Evolutionary conservation across 2,113 vertebrate genomes (phyloP).

Genomic region (Cyanistes caeruleus): DNA sequence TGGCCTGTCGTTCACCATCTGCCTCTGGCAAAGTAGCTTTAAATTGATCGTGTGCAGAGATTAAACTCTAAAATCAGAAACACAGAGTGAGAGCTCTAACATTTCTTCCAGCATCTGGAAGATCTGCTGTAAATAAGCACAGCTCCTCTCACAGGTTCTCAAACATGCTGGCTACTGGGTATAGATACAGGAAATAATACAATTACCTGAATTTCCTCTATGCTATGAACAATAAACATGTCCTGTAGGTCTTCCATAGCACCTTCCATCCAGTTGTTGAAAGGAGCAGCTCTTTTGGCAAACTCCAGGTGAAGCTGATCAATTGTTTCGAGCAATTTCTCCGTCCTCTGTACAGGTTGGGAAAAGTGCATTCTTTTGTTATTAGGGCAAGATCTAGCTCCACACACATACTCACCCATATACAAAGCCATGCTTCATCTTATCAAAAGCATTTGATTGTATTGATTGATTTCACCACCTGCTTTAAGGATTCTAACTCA

Average conservation of each 20-base stretch:
- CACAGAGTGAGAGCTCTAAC: background rate
- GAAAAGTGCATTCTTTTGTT: background rate
- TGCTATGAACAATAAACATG: conserved; percentile 93
- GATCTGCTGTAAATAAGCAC: background rate
- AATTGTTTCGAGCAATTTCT: conserved; percentile 83
- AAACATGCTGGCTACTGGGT: background rate
- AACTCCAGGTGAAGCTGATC: conserved; percentile 85
- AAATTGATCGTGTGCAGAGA: conserved; percentile 93
- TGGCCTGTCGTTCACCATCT: conserved; percentile 92
- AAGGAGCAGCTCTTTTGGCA: conserved; percentile 84
- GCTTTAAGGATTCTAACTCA: background rate
- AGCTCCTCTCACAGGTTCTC: background rate
- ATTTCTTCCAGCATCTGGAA: background rate
- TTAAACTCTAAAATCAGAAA: conserved; percentile 83
- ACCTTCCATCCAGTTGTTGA: conserved; percentile 88
- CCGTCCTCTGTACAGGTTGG: conserved; percentile 72
- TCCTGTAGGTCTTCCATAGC: conserved; percentile 91
- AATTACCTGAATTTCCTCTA: conserved; percentile 93
- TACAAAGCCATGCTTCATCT: background rate
- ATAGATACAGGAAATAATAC: background rate
- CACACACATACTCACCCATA: background rate
- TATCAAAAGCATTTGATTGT: background rate
- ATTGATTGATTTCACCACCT: background rate
- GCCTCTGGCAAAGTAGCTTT: conserved; percentile 88
- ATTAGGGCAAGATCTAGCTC: background rate